phyloP scores from a whole-genome alignment of 30 jellyfish, hydroid and myxozoan species.

The Aurelia sp. region DNA sequence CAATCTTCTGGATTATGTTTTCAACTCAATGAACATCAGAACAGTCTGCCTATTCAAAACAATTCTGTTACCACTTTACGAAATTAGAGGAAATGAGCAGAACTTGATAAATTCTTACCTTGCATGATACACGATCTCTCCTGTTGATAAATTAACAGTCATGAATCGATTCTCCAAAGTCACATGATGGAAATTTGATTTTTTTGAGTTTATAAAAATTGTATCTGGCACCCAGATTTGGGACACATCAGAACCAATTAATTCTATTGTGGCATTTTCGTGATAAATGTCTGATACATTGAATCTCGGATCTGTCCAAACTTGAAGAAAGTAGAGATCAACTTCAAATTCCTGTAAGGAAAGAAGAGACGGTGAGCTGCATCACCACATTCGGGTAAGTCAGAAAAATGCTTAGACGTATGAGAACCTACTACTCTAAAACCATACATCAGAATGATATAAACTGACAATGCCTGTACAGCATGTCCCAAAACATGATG shows the following conservation, averaged over 20 bases:
- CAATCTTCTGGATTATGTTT: no score
- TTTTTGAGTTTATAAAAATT: constrained; percentile 91
- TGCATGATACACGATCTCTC: constrained; percentile 88
- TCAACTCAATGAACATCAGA: no score
- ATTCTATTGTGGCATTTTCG: constrained; percentile 71
- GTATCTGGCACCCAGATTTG: constrained; percentile 97
- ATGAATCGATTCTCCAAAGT: constrained; percentile 93
- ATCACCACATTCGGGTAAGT: no score
- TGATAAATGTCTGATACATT: constrained; percentile 45
- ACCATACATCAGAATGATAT: no score
- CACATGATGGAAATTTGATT: constrained; percentile 82
- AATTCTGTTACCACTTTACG: no score
- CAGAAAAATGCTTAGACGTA: no score
- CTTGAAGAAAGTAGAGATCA: constrained; percentile 96
- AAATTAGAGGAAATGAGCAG: no score
- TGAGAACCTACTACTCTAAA: no score
- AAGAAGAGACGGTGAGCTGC: neutral
- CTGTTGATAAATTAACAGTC: constrained; percentile 74
- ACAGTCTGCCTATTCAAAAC: no score
- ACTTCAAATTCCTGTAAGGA: constrained; percentile 78
- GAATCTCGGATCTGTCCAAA: constrained; percentile 91
- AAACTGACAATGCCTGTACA: no score
- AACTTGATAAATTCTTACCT: constrained; percentile 46
- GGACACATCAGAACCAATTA: constrained; percentile 88
- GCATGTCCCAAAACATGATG: no score